Conservation (phyloP, 1,140 invertebrate genomes). For the Ceratina australensis region DNA sequence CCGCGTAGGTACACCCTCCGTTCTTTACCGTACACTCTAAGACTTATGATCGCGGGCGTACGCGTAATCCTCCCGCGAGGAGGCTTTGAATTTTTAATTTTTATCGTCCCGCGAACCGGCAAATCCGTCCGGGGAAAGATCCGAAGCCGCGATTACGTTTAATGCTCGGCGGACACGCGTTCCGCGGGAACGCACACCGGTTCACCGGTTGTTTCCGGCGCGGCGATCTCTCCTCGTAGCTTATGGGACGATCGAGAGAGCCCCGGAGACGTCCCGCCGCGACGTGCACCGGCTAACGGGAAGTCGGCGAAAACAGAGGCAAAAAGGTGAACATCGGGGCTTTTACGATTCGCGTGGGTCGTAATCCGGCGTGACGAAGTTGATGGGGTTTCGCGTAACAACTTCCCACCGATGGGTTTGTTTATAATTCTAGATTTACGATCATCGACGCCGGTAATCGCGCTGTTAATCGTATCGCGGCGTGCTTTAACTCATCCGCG, state of each 20-base stretch:
- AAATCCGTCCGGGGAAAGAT: conserved; percentile 60
- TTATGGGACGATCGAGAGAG: conserved; percentile 3
- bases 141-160: conserved; percentile 52
- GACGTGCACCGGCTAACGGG: conserved; percentile 7
- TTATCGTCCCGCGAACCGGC: conserved; percentile 57
- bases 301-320: conserved; percentile 12
- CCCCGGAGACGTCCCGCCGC: conserved; percentile 5
- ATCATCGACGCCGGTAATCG: too few species aligned
- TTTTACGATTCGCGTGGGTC: conserved; percentile 18
- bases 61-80: conserved; percentile 31
- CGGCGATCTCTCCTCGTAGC: neutral
- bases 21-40: too few species aligned
- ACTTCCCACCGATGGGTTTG: too few species aligned
- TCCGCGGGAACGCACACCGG: conserved; percentile 10
- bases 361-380: neutral
- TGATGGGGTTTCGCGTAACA: neutral
- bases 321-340: neutral
- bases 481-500: too few species aligned
- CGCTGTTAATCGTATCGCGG: too few species aligned
- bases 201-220: neutral
- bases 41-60: neutral
- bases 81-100: conserved; percentile 67
- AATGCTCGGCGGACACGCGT: conserved; percentile 31
- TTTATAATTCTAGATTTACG: too few species aligned
- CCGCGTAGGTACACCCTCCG: conserved; percentile 24